phyloP scores from a whole-genome alignment of 2,113 vertebrate genomes.

The Rutilus rutilus region DNA sequence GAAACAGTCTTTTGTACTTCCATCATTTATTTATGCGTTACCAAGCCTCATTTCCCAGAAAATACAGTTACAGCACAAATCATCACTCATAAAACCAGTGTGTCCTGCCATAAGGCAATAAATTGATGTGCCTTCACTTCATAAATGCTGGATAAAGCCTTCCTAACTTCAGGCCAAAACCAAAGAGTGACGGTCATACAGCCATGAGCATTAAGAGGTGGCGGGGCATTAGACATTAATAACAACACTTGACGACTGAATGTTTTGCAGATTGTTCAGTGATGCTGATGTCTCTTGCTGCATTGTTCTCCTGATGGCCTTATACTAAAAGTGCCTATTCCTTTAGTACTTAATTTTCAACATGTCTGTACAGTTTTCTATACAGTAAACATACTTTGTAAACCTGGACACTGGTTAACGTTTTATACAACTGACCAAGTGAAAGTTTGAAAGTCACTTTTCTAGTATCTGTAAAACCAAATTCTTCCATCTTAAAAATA shows the following conservation, averaged over 20 bases:
- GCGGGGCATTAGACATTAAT: background rate
- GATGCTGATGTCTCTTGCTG: background rate
- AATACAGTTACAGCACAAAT: background rate
- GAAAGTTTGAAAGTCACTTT: background rate
- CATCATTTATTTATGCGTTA: conserved; percentile 9
- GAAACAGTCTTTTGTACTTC: background rate
- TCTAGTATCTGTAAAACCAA: too few relatives aligned
- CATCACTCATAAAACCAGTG: background rate
- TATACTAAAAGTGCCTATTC: conserved; percentile 21
- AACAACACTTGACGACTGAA: background rate
- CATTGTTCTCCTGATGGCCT: conserved; percentile 26
- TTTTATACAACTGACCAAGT: background rate
- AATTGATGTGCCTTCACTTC: conserved; percentile 16
- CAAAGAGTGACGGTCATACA: background rate
- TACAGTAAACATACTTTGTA: background rate
- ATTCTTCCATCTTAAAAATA: too few relatives aligned
- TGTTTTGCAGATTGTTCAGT: background rate
- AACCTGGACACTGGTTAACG: background rate
- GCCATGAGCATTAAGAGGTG: background rate
- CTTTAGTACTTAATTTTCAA: background rate
- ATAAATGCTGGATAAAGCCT: background rate
- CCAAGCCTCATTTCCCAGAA: background rate
- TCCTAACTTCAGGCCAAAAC: conserved; percentile 8
- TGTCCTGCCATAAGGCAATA: background rate
- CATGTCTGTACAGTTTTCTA: background rate